Evolutionary conservation across 2,888 invertebrate species (phyloP), one percentile per base, ranked within the genome.

Genomic region (Acanthacorydalis orientalis): DNA sequence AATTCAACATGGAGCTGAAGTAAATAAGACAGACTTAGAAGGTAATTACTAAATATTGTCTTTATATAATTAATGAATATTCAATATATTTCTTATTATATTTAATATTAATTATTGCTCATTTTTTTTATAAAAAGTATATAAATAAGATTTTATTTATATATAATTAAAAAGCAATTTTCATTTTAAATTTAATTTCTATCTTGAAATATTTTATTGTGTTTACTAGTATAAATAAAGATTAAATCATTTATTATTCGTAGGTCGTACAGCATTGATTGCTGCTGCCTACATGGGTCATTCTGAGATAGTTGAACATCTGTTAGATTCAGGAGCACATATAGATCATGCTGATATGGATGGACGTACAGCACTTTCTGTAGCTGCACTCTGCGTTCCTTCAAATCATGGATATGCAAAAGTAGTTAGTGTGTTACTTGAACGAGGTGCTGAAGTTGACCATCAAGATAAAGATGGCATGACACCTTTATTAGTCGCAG

Each of bases 211-310:
- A 4, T 23, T 23, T 23, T 23, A 23, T 2, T 23, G 2, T 4
- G 23, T 23, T 23, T 23, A 23, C 6, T 23, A 23, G 6, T 23
- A 23, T 2, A 23, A 23, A 23, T 23, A 23, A 4, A 23, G 23
- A 6, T 23, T 23, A 4, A 6, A 23, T 23, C 2, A 23, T 23
- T 23, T 23, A 23, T 23, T 23, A 23, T 40, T 10, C 1, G 8
- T 16, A 53, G 54, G 87, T 12, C 76, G 95, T 53, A 95, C 95
- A 0, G 90, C 95, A 0, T 72, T 95, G 40, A 85, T 95, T 53
- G 95, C 95, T 0, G 92, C 93, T 14, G 91, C 93, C 0, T 95
- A 93, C 66, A 95, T 93, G 93, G 90, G 91, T 0, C 91, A 92
- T 65, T 81, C 83, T n/a, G 87, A 88, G 58, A 90, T 91, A 51